Evolutionary conservation across 1,140 invertebrate species (phyloP).

Genomic region (Rhagoletis pomonella): DNA sequence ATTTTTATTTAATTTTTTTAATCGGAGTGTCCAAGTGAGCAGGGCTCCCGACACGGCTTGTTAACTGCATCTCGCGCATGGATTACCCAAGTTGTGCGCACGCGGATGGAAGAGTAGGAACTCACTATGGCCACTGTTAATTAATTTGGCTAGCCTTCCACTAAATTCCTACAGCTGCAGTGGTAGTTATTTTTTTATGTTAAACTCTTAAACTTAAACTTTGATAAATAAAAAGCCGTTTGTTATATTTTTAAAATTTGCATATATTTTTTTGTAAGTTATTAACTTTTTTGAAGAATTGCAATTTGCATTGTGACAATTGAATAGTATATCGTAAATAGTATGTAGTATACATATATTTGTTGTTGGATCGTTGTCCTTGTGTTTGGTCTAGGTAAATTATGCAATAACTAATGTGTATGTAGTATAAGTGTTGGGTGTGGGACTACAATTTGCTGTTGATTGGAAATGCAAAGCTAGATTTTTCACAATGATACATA

Average conservation of each 20-base stretch:
- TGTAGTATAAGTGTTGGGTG: not conserved
- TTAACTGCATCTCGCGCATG: too few relatives aligned
- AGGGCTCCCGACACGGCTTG: too few relatives aligned
- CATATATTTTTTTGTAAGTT: not conserved
- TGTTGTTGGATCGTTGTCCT: constrained; percentile 28
- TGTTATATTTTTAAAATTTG: not conserved
- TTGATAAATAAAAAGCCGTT: too few relatives aligned
- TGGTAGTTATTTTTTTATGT: too few relatives aligned
- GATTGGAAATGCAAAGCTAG: not conserved
- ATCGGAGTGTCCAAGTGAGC: too few relatives aligned
- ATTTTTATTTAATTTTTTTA: too few relatives aligned
- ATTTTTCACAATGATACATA: not conserved
- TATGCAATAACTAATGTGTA: not conserved
- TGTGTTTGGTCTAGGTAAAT: not conserved
- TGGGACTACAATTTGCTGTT: not conserved
- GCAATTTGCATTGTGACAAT: not conserved
- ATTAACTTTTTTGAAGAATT: not conserved
- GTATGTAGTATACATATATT: not conserved
- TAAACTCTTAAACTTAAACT: too few relatives aligned
- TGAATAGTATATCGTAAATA: not conserved
- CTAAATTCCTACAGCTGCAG: too few relatives aligned
- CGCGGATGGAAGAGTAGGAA: too few relatives aligned
- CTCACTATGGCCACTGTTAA: too few relatives aligned
- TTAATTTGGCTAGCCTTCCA: too few relatives aligned
- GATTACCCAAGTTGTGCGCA: too few relatives aligned